Percentiles rank a stretch among this genome's conserved stretches.
These are phyloP conservation scores for Leptinotarsa peninsularis DNA, from an alignment of 2,888 invertebrate species.

Conservation along the genomic window DNA sequence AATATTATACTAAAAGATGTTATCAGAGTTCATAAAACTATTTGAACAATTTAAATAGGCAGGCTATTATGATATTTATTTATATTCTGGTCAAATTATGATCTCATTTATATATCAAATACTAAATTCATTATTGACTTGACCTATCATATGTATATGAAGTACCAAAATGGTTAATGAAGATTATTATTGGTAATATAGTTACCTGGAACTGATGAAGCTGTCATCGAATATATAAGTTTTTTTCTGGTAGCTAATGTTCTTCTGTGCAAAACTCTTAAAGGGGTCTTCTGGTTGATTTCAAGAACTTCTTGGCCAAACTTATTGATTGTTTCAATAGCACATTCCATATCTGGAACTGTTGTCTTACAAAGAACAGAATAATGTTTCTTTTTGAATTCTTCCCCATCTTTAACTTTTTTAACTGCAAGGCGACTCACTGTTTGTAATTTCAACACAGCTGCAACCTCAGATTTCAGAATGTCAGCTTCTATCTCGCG, in stretches of 20 bases:
- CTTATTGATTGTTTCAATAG: constrained; percentile 68
- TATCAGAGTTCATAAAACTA: too few species aligned
- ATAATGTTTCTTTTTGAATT: constrained; percentile 89
- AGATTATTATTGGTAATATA: too few species aligned
- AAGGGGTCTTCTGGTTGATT: constrained; percentile 87
- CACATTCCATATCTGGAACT: constrained; percentile 65
- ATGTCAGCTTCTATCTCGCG: constrained; percentile 71
- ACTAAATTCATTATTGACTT: too few species aligned
- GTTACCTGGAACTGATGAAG: constrained; percentile 68
- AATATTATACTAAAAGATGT: too few species aligned
- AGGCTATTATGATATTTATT: too few species aligned
- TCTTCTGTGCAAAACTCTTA: constrained; percentile 89
- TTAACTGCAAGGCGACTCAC: constrained; percentile 62
- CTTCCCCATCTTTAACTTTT: constrained; percentile 75
- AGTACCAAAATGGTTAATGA: too few species aligned
- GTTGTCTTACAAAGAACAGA: constrained; percentile 77
- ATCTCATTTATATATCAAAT: too few species aligned
- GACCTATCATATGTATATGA: too few species aligned
- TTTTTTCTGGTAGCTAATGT: constrained; percentile 78
- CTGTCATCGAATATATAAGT: constrained; percentile 75
- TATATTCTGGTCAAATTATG: too few species aligned
- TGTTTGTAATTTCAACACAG: constrained; percentile 75
- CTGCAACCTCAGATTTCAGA: constrained; percentile 69
- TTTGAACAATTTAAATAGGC: too few species aligned
- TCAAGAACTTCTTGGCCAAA: constrained; percentile 62